Base-by-base conservation (phyloP, 2,888 invertebrate species). In the Heliconius sara region DNA sequence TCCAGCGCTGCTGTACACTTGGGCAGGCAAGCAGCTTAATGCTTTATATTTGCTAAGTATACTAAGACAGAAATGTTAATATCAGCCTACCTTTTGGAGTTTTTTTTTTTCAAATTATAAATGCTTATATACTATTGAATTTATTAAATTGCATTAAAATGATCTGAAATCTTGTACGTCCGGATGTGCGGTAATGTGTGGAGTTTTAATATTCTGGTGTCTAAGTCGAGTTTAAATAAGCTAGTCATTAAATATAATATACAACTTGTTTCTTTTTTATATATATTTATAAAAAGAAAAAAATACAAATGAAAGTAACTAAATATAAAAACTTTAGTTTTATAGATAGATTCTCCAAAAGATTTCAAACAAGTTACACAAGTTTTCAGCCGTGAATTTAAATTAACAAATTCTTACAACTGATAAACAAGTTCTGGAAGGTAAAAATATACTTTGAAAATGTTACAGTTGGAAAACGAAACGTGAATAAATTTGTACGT, bases 401-500 rank as follows among this genome's bases (percentile, higher is more conserved):
- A 77, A 82, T 78, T 80, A 81, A 78, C 78, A 80, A 82, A 80
- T 82, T 79, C 78, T 79, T 82, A 80, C 81, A 80, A 71, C 78
- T 78, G 78, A 81, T 77, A 78, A 80, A 77, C 76, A 74, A 82
- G 78, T 78, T 80, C 74, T 65, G 30, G 65, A 76, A 82, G 73
- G 78, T 80, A 77, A 79, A 81, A 82, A 82, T 82, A 80, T 80
- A 78, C 76, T 79, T 78, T 78, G 67, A 74, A 76, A 80, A 80
- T 30, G 78, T 78, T 80, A 78, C 81, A 73, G 81, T 76, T 79
- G 82, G 79, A 72, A 60, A 77, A 78, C 77, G 79, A 79, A 80
- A 80, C 70, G 79, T 75, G 80, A 82, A 80, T 80, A 82, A 82
- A 80, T 82, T 82, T 80, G 77, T 79, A 80, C 78, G 79, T 72